These are phyloP conservation scores for Excalfactoria chinensis DNA, from an alignment of 2,113 vertebrate genomes.

Conservation along the genomic window DNA sequence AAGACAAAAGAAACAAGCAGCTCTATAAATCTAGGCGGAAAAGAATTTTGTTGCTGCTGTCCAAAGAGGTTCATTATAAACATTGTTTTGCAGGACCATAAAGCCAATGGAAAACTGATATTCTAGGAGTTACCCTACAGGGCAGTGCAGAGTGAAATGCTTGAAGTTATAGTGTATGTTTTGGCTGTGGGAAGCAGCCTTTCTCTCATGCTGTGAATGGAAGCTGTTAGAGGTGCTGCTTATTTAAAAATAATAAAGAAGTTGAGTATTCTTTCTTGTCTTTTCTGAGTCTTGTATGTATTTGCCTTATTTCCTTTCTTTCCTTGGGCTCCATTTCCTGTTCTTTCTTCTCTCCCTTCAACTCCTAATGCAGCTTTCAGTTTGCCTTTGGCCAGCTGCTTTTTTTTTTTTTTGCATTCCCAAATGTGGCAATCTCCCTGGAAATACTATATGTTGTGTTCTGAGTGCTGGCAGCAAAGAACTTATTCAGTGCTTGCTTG, in stretches of 20 bases:
- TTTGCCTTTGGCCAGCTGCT: not conserved
- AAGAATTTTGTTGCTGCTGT: not conserved
- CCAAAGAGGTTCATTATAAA: not conserved
- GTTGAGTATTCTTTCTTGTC: not conserved
- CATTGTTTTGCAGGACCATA: not conserved
- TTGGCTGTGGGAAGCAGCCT: not conserved
- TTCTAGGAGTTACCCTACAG: not conserved
- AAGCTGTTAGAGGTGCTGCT: not conserved
- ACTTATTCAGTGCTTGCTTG: not conserved
- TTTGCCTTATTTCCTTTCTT: not conserved
- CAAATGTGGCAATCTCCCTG: not conserved
- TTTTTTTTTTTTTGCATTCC: not conserved
- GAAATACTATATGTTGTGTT: not conserved
- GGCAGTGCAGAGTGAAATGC: not conserved
- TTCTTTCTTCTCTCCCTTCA: not conserved
- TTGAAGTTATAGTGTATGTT: not conserved
- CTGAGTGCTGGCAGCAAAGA: not conserved
- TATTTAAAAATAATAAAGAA: not conserved
- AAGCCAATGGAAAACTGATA: not conserved
- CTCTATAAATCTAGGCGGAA: not conserved
- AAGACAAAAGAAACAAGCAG: not conserved
- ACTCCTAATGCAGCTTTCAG: not conserved
- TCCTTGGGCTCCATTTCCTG: not conserved
- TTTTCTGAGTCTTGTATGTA: not conserved
- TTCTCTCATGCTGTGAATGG: not conserved